Base-by-base conservation (phyloP, 1,140 invertebrate genomes). In the Drosophila repletoides region DNA sequence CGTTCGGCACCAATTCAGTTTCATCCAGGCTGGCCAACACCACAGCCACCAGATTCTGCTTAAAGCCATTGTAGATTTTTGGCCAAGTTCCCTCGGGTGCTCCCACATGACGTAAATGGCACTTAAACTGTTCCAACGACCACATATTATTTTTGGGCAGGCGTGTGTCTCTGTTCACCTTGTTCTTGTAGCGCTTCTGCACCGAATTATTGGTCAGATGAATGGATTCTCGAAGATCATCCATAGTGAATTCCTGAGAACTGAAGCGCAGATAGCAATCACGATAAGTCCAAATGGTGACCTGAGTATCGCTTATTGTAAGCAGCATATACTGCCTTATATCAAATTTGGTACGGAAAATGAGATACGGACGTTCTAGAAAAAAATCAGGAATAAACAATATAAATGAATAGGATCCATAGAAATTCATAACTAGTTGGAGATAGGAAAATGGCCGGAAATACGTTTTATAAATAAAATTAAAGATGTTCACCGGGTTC, bases 131-230 rank as follows among this genome's bases (percentile, higher is more conserved):
- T 38, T 95, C 92, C 65, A 95, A 94, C 66, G 95, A 94, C 97
- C 97, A 98, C 95, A 96, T 97, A 83, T 96, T 96, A 77, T 95
- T 93, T 43, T 92, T 90, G 5, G 96, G 94, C 86, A 97, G 93
- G 56, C 95, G 94, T 26, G 93, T 90, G 72, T 93, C 92, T 5
- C 90, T 93, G 68, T 64, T 92, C 58, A 64, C 84, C 75, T 89
- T 93, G 86, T 95, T 96, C 79, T 92, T 93, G 86, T 97, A 98
- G 77, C 95, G 94, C 76, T 94, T 94, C 91, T 98, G 97, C 31
- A 98, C 94, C 4, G 96, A 95, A 83, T 98, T 97, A 90, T 98
- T 98, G 45, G 96, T 97, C 49, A 98, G 91, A 90, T 98, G 97
- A 72, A 98, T 94, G 0, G 95, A 95, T 91, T 97, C 96, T 83